These are phyloP conservation scores for Phaedon cochleariae DNA, from an alignment of 2,888 invertebrate species.

Conservation along the genomic window DNA sequence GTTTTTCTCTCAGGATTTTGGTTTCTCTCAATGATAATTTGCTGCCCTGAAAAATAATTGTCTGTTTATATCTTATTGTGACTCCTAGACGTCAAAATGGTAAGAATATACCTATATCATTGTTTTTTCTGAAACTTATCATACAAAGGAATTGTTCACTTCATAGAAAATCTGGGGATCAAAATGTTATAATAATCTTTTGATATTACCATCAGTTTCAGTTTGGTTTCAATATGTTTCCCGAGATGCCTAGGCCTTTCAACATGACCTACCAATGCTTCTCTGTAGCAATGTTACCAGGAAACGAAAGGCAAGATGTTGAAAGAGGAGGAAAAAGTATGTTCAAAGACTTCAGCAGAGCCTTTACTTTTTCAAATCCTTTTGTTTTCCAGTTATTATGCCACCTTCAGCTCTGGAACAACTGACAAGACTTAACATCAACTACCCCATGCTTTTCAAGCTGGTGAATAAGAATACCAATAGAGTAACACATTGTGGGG, in stretches of 20 bases:
- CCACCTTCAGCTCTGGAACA: conserved; percentile 96
- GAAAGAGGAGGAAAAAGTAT: conserved; percentile 96
- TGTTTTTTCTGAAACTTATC: too few species aligned
- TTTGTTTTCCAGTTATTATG: conserved; percentile 86
- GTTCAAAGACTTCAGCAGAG: conserved; percentile 5
- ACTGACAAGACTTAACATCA: conserved; percentile 91
- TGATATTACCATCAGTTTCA: conserved; percentile 67
- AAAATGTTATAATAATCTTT: not conserved
- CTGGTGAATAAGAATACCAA: conserved; percentile 86
- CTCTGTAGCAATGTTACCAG: conserved; percentile 95
- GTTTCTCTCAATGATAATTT: too few species aligned
- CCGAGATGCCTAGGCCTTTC: conserved; percentile 82
- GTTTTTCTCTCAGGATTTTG: too few species aligned
- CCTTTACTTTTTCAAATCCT: not conserved
- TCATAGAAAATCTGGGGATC: not conserved
- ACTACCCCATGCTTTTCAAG: conserved; percentile 99
- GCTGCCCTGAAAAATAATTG: too few species aligned
- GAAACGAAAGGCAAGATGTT: conserved; percentile 92
- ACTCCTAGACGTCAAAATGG: conserved; percentile 7
- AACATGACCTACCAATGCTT: conserved; percentile 88
- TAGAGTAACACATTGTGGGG: conserved; percentile 92
- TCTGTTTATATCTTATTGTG: not conserved
- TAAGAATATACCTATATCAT: not conserved
- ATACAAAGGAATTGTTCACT: not conserved
- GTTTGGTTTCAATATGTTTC: conserved; percentile 90